phyloP scores from a whole-genome alignment of 2,888 invertebrate species.

The Stenoptilia bipunctidactyla region DNA sequence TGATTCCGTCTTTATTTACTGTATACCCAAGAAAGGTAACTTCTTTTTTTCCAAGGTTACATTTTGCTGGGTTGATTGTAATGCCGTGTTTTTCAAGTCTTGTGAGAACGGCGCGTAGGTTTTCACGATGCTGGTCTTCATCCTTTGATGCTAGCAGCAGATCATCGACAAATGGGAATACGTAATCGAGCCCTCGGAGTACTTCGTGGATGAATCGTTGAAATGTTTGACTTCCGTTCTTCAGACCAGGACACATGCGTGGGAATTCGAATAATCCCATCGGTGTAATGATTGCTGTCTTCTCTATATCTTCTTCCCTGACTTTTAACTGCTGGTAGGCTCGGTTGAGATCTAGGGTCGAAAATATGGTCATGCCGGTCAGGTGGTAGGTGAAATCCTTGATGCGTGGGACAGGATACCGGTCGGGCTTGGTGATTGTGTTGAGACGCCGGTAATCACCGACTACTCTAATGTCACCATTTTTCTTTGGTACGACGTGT shows the following conservation, averaged over 20 bases:
- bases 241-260: conserved; percentile 7
- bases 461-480: conserved; percentile 7
- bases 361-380: conserved; percentile 12
- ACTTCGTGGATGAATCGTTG: conserved; percentile 5
- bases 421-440: conserved; percentile 5
- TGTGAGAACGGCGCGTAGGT: conserved; percentile 1
- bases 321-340: conserved; percentile 15
- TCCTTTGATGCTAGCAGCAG: not conserved
- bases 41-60: conserved; percentile 1
- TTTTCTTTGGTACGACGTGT: conserved; percentile 16
- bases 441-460: conserved; percentile 7
- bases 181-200: conserved; percentile 3
- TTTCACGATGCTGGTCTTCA: conserved; percentile 1
- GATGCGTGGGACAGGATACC: too few relatives aligned
- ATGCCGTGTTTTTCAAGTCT: conserved; percentile 4
- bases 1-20: conserved; percentile 1
- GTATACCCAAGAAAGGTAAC: conserved; percentile 2
- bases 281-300: conserved; percentile 12
- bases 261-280: conserved; percentile 12
- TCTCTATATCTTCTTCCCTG: conserved; percentile 10
- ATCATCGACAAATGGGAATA: conserved; percentile 5
- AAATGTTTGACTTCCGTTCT: conserved; percentile 10
- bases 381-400: conserved; percentile 15
- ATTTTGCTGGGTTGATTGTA: conserved; percentile 6
- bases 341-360: conserved; percentile 15